Base-by-base conservation (phyloP, 1,140 invertebrate species). In the Neoseiulus cucumeris region DNA sequence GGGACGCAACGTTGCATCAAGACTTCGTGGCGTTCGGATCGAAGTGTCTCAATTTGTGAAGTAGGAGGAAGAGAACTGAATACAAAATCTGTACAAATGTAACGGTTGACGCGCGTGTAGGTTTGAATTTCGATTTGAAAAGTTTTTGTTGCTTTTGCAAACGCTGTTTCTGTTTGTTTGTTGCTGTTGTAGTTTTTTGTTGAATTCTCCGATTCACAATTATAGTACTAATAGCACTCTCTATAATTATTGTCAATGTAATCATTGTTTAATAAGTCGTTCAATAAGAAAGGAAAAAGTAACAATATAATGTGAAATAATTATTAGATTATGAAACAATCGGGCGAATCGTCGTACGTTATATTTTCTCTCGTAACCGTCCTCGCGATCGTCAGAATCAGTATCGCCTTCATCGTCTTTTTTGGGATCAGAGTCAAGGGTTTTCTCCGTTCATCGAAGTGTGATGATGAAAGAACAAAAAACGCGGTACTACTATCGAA, bases 41-140 rank as follows among this genome's bases (percentile, higher is more conserved):
- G 12, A 20, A 59, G 28, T 6, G 22, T 6, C 33, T 1, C 33
- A 14, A 18, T 59, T 2, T 25, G 51, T 59, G 51, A 29, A 33
- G 25, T 17, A 20, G 33, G 33, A 20, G 33, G 22, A 25, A 9
- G 22, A 59, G 51, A 17, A 59, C 22, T 59, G 51, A 59, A 59
- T 59, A 59, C 17, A 59, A 59, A 59, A 20, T 59, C 51, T 59
- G 51, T 59, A 59, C 51, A 59, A 59, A 59, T 59, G 25, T 25
- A 59, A 59, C 33, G 22, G 33, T 33, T 25, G 25, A 33, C 25
- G 25, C 25, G 51, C 25, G 25, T 33, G 22, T 29, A 59, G 25
- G 33, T 14, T n/a, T n/a, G n/a, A 14, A 25, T 33, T 59, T 33
- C 45, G 2, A 29, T 59, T 17, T 59, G 25, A 7, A 14, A 20